Evolutionary conservation across 2,797 vertebrate species (phyloP).

Genomic region (Enteromius mattozi): DNA sequence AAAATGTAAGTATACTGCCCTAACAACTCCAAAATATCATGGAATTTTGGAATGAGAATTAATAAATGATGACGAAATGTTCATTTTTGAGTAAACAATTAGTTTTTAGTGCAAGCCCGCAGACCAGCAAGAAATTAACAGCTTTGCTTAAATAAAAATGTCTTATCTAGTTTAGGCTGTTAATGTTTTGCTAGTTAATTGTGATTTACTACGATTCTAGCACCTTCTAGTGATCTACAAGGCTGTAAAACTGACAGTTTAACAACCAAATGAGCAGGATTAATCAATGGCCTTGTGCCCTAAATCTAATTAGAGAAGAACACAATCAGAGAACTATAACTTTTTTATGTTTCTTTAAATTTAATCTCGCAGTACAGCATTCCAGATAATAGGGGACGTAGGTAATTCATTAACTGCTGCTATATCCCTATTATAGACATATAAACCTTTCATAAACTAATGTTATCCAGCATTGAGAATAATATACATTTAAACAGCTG

Average conservation of each 20-base stretch:
- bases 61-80: not conserved
- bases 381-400: not conserved
- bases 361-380: conserved; percentile 14
- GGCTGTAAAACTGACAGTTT: conserved; percentile 43
- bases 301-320: conserved; percentile 50
- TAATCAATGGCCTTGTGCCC: conserved; percentile 41
- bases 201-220: not conserved
- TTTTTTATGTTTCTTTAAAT: conserved; percentile 48
- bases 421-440: conserved; percentile 32
- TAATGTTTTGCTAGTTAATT: conserved; percentile 20
- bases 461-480: conserved; percentile 23
- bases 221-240: not conserved
- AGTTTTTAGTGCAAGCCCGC: not conserved
- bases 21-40: not conserved
- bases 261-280: conserved; percentile 42
- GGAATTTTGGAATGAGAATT: not conserved
- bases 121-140: not conserved
- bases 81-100: not conserved
- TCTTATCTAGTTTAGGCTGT: not conserved
- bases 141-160: not conserved
- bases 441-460: conserved; percentile 31
- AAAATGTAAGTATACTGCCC: not conserved
- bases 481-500: not conserved
- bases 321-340: conserved; percentile 46
- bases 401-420: conserved; percentile 8